Percentiles rank a stretch among this genome's conserved stretches.
Conservation (phyloP, 2,888 invertebrate genomes). For the Nycteola revayana region DNA sequence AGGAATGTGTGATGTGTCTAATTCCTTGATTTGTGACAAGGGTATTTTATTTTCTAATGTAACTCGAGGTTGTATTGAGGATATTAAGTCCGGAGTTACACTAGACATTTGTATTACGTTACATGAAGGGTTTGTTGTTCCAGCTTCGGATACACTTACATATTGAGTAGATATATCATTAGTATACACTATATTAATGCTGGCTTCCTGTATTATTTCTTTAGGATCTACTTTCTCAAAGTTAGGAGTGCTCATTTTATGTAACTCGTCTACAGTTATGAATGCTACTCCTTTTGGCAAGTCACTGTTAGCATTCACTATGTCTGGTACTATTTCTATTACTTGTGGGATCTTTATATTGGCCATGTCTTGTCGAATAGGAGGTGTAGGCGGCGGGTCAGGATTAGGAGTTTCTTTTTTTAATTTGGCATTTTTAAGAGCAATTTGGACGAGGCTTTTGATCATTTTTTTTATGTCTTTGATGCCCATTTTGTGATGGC, state of each 20-base stretch:
- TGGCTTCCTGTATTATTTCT: slow-evolving; percentile 74
- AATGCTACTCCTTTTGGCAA: slow-evolving; percentile 69
- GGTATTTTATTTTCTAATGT: slow-evolving; percentile 32
- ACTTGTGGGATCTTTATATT: slow-evolving; percentile 71
- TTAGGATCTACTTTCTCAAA: slow-evolving; percentile 75
- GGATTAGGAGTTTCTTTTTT: slow-evolving; percentile 56
- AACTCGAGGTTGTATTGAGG: slow-evolving; percentile 56
- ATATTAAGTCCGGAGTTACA: slow-evolving; percentile 70
- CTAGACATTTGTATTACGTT: slow-evolving; percentile 62
- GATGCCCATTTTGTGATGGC: slow-evolving; percentile 85
- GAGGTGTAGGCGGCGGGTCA: slow-evolving; percentile 29
- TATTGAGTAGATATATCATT: slow-evolving; percentile 66
- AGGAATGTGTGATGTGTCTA: slow-evolving; percentile 35
- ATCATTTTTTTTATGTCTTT: slow-evolving; percentile 83
- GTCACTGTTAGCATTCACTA: slow-evolving; percentile 48
- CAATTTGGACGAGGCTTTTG: slow-evolving; percentile 76
- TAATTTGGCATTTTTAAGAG: slow-evolving; percentile 66
- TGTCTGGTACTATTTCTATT: slow-evolving; percentile 72
- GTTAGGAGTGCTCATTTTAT: slow-evolving; percentile 73
- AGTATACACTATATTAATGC: slow-evolving; percentile 73
- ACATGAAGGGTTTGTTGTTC: slow-evolving; percentile 41
- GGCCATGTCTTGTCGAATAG: slow-evolving; percentile 39
- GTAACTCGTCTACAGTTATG: slow-evolving; percentile 71
- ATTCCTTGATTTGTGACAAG: slow-evolving; percentile 32
- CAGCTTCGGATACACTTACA: slow-evolving; percentile 55